These are phyloP conservation scores for Tragelaphus imberbis DNA, from an alignment of 2,113 vertebrate species.

Conservation along the genomic window DNA sequence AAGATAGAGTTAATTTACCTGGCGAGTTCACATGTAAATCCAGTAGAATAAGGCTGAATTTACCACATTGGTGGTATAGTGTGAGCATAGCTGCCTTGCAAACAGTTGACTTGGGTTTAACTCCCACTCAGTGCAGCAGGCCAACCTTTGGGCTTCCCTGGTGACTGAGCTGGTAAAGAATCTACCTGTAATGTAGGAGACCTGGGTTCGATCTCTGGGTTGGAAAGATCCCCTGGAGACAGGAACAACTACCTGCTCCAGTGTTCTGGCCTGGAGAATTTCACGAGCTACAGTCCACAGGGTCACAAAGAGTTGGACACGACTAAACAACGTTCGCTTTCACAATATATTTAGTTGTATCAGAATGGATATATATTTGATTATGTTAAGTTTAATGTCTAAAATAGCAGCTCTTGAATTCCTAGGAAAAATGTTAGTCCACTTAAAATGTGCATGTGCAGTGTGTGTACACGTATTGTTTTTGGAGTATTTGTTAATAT, in stretches of 20 bases:
- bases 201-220: neutral
- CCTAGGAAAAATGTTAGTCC: neutral
- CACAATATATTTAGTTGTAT: neutral
- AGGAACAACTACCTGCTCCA: neutral
- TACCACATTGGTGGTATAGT: neutral
- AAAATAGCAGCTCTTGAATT: neutral
- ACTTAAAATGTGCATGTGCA: neutral
- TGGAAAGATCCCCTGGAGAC: neutral
- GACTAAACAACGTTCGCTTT: neutral
- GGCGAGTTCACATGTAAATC: neutral
- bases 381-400: neutral
- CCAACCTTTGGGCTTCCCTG: neutral
- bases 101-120: neutral
- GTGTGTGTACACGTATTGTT: neutral
- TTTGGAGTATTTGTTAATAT: neutral
- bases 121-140: neutral
- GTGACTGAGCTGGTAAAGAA: neutral
- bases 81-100: neutral
- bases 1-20: neutral
- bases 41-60: neutral
- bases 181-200: neutral
- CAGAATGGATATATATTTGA: neutral
- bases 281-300: neutral
- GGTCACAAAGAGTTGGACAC: rapidly evolving
- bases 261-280: neutral